Base-by-base conservation (phyloP, 2,888 invertebrate genomes). In the Drosophila phalerata region DNA sequence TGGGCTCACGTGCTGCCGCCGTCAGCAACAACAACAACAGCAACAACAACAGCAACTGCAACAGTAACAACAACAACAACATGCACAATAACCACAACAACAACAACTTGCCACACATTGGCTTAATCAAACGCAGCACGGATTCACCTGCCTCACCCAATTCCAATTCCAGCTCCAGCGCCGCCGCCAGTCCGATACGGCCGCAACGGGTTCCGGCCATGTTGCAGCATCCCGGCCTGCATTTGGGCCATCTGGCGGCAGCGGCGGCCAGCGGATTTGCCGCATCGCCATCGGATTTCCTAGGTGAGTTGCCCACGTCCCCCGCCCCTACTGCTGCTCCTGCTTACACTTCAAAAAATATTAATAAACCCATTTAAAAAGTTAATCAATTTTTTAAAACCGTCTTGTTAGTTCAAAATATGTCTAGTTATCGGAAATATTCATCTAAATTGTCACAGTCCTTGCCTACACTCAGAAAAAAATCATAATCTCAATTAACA, bases 281-380 rank as follows among this genome's bases (percentile, higher is more conserved):
- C 60, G 95, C 95, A 40, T 94, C 95, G 86, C 95, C 95, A 47
- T 95, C 97, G 28, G 97, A 97, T 92, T 96, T 97, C 92, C 94
- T 97, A 90, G 97, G 97, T 97, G 93, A 94, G 95, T 93, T 17
- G 1, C 9, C 38, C n/a, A 5, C 2, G 6, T 10, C 15, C 15
- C 9, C 10, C 17, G 3, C 10, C 15, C 28, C 28, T 11, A 8
- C 9, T 11, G 3, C 30, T 30, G 9, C 1, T 8, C 30, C 10
- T 5, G 13, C 2, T 8, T 9, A 9, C 38, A n/a, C 9, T 17
- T 4, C 3, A 9, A 4, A 30, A 30, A 30, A 30, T 4, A 3
- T 4, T 4, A 22, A 22, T 2, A 22, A 3, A 1, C 8, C 8
- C 28, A 10, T 2, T 30, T 6, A 28, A 28, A 28, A 8, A 5